Base-by-base conservation (phyloP, 2,888 invertebrate species). In the Hypomecis punctinalis region DNA sequence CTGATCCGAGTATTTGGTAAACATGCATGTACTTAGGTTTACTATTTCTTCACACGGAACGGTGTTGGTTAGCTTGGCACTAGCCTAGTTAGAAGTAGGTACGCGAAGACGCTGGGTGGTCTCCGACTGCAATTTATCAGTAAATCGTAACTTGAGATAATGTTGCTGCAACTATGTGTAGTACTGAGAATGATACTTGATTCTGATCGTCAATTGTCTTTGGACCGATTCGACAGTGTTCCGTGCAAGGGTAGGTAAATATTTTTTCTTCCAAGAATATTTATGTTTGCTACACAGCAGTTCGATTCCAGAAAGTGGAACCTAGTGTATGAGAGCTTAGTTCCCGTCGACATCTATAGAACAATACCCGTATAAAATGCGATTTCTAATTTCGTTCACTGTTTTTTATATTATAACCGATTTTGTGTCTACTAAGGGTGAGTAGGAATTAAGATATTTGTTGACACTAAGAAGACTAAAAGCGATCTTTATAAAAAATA, bases 181-280 rank as follows among this genome's bases (percentile, higher is more conserved):
- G 61, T 84, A 77, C 78, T 79, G 56, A 71, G 79, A 76, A 83
- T 78, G 46, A 66, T 75, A 49, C 73, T 79, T 65, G 79, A 78
- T 72, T 77, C 74, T 65, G 71, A 68, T 37, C 71, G 76, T 69
- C 70, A 76, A 58, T 64, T 73, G 69, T 59, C 70, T 49, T 72
- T 76, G 69, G 68, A 75, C 57, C 68, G 70, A 60, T 58, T 70
- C 62, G 67, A 69, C 57, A 64, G 73, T 62, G 59, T 70, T 66
- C 68, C 72, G 39, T 76, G 76, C 64, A 61, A 67, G 69, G 80
- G 80, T 83, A 83, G 80, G 80, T 83, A 83, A 82, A 80, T 74
- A 77, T 64, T 66, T 43, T 42, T 49, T 56, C 46, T 52, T 52
- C 52, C 33, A 6, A 42, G 52, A 52, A 52, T 23, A 33, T 52